Base-by-base conservation (phyloP, 2,113 vertebrate species). In the Malurus elegans region DNA sequence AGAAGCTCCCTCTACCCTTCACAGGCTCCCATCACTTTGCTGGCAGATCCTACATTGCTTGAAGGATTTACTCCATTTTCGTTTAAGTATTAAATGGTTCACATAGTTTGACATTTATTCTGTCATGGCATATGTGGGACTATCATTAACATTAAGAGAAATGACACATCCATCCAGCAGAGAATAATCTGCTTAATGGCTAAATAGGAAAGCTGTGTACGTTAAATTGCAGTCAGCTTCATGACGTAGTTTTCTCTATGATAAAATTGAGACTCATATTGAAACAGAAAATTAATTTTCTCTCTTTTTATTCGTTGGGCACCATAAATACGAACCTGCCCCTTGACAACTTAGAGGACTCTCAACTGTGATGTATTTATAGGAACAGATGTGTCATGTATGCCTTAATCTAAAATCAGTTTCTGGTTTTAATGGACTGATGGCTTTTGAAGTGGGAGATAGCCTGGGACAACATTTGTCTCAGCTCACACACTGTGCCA, bases 141-240 rank as follows among this genome's bases (percentile, higher is more conserved):
- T 78, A 66, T 86, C 72, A 80, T 81, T 93, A 90, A 82, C 62
- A 42, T 73, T 83, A 79, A 90, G n/a, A 79, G 65, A 56, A 93
- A 48, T 36, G 73, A 72, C 40, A 74, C 65, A 93, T 84, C 65
- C 66, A 78, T 65, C 65, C 87, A 91, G 57, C 61, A 89, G 90
- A 91, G 53, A 91, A 85, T 67, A 81, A 84, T 75, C 78, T 75
- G 48, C 57, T 85, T 82, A 87, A 64, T 69, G 57, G 84, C 66
- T 91, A 58, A 75, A 89, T 38, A 81, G 57, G 73, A 94, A 81
- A 90, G 70, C 57, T 65, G 44, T 70, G 48, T 79, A 51, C 3
- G 3, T 78, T 76, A 73, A 67, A 79, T 18, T 62, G 53, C 44
- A 93, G 81, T 64, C 57, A 79, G 29, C 40, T 84, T 69, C 1